These are phyloP conservation scores for Lagopus muta DNA, from an alignment of 2,113 vertebrate species.

Conservation along the genomic window DNA sequence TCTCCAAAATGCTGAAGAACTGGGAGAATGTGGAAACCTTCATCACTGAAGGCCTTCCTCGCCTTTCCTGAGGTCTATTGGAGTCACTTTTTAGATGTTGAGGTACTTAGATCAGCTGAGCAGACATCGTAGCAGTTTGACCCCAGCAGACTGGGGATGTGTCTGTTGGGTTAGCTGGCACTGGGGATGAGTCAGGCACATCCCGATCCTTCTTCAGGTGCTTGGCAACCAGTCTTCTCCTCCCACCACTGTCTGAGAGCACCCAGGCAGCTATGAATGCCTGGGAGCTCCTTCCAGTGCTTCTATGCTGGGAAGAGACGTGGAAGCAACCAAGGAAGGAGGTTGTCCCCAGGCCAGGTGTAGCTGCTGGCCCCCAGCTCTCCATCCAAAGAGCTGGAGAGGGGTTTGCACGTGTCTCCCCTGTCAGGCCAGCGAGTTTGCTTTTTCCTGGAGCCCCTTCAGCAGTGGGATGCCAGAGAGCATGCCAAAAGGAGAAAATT, in stretches of 20 bases:
- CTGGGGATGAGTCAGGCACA: fast-evolving
- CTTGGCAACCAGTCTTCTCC: not conserved
- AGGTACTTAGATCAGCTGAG: not conserved
- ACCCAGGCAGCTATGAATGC: not conserved
- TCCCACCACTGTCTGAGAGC: not conserved
- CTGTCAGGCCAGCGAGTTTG: not conserved
- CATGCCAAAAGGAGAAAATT: conserved; percentile 67
- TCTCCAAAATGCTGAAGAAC: not conserved
- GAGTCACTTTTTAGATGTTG: not conserved
- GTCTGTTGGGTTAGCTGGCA: too few species aligned
- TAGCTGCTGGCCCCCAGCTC: not conserved
- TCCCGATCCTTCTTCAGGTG: fast-evolving
- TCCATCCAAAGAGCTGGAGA: not conserved
- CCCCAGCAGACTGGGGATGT: not conserved
- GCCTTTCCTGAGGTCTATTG: not conserved
- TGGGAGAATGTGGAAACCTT: not conserved
- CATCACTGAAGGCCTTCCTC: not conserved
- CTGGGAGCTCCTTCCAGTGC: not conserved
- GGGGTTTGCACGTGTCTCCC: not conserved
- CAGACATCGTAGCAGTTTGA: fast-evolving
- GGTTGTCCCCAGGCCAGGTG: not conserved
- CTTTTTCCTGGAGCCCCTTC: conserved; percentile 66
- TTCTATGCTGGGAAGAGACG: not conserved
- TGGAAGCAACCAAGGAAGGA: not conserved
- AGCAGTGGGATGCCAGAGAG: conserved; percentile 40